Base-by-base conservation (phyloP, 2,797 vertebrate species). In the Meda fulgida region DNA sequence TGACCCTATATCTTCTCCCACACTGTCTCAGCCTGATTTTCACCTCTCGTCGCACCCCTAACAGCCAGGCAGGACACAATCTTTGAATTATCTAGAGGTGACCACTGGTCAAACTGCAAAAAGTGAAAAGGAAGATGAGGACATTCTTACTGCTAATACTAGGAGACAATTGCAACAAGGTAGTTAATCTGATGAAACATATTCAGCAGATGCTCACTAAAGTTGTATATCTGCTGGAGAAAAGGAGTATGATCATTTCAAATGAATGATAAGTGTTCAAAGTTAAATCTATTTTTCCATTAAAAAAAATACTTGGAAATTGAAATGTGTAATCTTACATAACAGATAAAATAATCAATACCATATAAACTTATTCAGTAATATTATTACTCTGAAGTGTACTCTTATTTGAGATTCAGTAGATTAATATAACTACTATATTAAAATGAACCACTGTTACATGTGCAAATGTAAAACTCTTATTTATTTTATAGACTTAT, bases 41-140 rank as follows among this genome's bases (percentile, higher is more conserved):
- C 87, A 91, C 87, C 89, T 67, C 26, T 46, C 34, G 58, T n/a
- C 78, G 29, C 73, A 31, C 48, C 66, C 51, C 76, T 55, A 23
- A 78, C 86, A 70, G 53, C 78, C 84, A 87, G 89, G 86, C 89
- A 88, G 87, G 86, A 79, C 70, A 86, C 81, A 88, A 92, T 88
- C 88, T 86, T 63, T 21, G 31, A 84, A 78, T 71, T 81, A 81
- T 75, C 21, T 26, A 66, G 65, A 67, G 87, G 71, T 80, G 82
- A 48, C 82, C 43, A 46, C 43, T 82, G 88, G 83, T 92, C 89
- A 91, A 92, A 87, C 85, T 87, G 80, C 81, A 34, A 46, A 84
- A 70, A 87, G 87, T 84, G 78, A 77, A 80, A 82, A 84, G 89
- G 34, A 83, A 87, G 81, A 80, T 84, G 36, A 84, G 26, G 65